Evolutionary conservation across 35 echinoderm and acorn worm genomes (phyloP).

Genomic region (Hemicentrotus pulcherrimus): DNA sequence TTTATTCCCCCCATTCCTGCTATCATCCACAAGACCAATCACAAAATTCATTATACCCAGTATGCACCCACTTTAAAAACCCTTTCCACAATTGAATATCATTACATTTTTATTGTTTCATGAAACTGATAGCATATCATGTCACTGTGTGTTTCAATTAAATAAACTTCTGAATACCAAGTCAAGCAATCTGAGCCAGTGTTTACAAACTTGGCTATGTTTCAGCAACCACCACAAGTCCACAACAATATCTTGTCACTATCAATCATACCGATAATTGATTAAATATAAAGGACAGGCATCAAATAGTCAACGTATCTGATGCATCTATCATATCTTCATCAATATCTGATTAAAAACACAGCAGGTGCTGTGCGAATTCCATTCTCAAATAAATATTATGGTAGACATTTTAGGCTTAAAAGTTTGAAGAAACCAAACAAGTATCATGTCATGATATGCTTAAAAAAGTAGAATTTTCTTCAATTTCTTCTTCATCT

Average conservation of each 20-base stretch:
- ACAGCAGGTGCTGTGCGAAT: background rate
- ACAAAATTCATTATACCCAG: no score
- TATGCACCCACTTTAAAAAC: no score
- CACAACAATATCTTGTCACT: background rate
- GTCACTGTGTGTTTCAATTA: background rate
- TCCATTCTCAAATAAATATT: background rate
- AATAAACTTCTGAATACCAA: background rate
- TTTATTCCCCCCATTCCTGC: no score
- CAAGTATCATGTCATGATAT: no score
- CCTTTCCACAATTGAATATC: no score
- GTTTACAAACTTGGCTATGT: background rate
- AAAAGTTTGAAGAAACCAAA: no score
- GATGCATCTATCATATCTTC: background rate
- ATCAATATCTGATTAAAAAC: background rate
- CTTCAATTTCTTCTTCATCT: background rate
- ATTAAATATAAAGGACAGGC: background rate
- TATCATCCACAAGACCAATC: no score
- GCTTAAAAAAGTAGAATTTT: no score
- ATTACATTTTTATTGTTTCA: no score
- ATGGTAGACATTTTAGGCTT: background rate
- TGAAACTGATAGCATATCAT: background rate
- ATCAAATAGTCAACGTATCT: background rate
- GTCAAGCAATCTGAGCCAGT: background rate
- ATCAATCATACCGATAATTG: background rate
- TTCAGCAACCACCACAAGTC: background rate